A percentile compares a stretch with the other conserved stretches of the same genome.
These are phyloP conservation scores for Echiichthys vipera DNA, from an alignment of 2,797 vertebrate genomes.

Conservation along the genomic window DNA sequence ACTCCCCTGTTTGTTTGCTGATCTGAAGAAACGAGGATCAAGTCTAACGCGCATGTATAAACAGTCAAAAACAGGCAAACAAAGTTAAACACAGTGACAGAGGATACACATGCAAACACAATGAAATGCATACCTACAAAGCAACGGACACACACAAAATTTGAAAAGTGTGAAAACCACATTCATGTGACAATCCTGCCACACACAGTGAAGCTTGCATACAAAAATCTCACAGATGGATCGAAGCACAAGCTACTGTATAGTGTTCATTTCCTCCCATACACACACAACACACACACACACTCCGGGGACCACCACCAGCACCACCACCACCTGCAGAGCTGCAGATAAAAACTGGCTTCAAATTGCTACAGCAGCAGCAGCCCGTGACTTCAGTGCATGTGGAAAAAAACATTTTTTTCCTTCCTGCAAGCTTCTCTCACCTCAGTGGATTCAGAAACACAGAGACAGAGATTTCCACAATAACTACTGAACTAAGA, in stretches of 20 bases:
- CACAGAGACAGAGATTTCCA: conserved; percentile 19
- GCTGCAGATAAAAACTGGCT: conserved; percentile 72
- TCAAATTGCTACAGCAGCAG: conserved; percentile 51
- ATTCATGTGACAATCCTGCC: conserved; percentile 16
- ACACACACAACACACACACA: conserved; percentile 24
- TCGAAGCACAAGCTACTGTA: conserved; percentile 10
- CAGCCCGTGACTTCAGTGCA: conserved; percentile 59
- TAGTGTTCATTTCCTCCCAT: conserved; percentile 1
- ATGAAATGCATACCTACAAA: not conserved
- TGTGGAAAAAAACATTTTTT: conserved; percentile 32
- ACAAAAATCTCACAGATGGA: conserved; percentile 16
- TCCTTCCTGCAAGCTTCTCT: conserved; percentile 27
- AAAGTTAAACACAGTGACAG: not conserved
- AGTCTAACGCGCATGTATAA: conserved; percentile 20
- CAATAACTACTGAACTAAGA: conserved; percentile 13
- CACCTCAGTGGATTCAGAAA: conserved; percentile 34
- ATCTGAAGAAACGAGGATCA: conserved; percentile 41
- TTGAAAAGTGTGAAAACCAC: conserved; percentile 1
- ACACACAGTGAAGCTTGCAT: conserved; percentile 9
- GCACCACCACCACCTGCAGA: conserved; percentile 75
- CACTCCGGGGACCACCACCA: conserved; percentile 33
- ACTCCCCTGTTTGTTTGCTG: conserved; percentile 35
- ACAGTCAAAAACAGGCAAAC: conserved; percentile 1
- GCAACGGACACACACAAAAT: not conserved
- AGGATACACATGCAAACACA: conserved; percentile 5